Conservation (phyloP, 2,113 vertebrate species). For the Hiodon alosoides region DNA sequence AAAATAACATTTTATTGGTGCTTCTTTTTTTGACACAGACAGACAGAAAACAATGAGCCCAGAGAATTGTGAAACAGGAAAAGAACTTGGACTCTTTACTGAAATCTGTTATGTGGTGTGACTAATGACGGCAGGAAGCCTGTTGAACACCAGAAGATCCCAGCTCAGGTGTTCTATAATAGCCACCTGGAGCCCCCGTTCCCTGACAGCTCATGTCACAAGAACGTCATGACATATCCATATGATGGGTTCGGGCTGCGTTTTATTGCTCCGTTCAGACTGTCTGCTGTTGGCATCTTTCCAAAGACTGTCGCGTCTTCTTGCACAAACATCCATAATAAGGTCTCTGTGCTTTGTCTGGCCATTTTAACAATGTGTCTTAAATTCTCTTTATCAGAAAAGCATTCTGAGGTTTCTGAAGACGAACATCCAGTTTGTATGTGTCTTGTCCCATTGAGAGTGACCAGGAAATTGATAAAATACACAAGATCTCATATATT, state of each 20-base stretch:
- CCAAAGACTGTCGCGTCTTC: neutral
- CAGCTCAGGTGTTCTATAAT: constrained; percentile 1
- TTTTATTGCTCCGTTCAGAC: neutral
- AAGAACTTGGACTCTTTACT: neutral
- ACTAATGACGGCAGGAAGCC: neutral
- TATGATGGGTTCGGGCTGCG: neutral
- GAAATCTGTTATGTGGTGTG: neutral
- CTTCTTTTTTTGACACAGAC: too few relatives aligned
- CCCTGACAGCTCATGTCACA: neutral
- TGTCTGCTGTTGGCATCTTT: neutral
- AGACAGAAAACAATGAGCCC: neutral
- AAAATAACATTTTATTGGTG: too few relatives aligned
- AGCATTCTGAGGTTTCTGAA: neutral
- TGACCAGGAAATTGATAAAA: too few relatives aligned
- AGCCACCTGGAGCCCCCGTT: neutral
- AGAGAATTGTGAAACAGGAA: neutral
- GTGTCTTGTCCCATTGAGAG: too few relatives aligned
- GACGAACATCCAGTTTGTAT: neutral
- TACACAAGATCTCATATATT: too few relatives aligned
- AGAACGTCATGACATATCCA: neutral
- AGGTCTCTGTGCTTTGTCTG: neutral
- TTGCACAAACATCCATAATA: neutral
- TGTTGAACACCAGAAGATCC: neutral
- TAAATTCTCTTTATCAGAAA: neutral
- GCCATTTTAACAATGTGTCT: neutral